These are phyloP conservation scores for Prolemur simus DNA, from an alignment of 2,113 vertebrate species.

Conservation along the genomic window DNA sequence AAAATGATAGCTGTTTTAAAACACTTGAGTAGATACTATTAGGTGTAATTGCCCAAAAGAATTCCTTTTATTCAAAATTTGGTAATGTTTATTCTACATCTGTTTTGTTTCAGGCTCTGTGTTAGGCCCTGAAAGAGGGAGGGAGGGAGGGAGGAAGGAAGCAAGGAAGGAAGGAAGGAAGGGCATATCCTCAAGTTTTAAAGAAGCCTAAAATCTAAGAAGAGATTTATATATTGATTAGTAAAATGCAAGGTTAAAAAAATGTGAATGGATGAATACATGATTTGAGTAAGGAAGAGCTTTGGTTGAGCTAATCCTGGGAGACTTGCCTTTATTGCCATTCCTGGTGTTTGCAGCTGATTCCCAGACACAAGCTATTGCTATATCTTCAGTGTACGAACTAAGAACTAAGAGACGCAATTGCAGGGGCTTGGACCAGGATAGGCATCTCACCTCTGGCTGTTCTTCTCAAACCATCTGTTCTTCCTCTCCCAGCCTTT, in stretches of 20 bases:
- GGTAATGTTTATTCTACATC: not conserved
- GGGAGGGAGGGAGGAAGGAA: not conserved
- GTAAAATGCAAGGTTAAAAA: not conserved
- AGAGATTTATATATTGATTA: not conserved
- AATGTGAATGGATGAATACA: not conserved
- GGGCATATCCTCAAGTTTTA: not conserved
- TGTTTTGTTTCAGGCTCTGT: not conserved
- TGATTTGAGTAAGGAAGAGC: not conserved
- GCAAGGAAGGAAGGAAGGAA: not conserved
- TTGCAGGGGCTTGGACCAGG: not conserved
- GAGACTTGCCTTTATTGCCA: not conserved
- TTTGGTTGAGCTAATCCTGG: not conserved
- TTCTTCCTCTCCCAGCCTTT: conserved; percentile 18
- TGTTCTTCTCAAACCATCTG: conserved; percentile 55
- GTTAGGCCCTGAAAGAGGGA: not conserved
- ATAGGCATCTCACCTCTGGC: conserved; percentile 1
- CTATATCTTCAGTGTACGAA: conserved; percentile 12
- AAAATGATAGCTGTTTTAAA: not conserved
- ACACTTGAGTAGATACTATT: not conserved
- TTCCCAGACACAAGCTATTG: not conserved
- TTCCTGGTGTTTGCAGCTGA: not conserved
- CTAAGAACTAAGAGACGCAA: not conserved
- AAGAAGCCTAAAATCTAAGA: not conserved
- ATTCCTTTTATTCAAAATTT: not conserved
- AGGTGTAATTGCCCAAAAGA: not conserved